Base-by-base conservation (phyloP, 92 coral and sea anemone genomes). In the Montipora capitata region DNA sequence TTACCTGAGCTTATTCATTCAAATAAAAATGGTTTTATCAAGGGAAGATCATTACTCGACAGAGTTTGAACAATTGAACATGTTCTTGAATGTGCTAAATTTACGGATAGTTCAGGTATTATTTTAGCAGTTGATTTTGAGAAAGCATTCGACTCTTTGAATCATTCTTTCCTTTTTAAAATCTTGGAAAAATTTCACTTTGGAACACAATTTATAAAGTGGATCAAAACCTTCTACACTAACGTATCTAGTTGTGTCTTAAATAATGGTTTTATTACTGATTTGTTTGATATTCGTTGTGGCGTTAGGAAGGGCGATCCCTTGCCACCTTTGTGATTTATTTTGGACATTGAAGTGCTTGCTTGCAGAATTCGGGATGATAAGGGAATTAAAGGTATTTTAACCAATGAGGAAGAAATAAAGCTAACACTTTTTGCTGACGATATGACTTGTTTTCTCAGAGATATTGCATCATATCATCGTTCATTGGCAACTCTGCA, bases 391-490 rank as follows among this genome's bases (percentile, higher is more conserved):
- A 20, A 68, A 77, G 78, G 78, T 35, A 77, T 68, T n/a, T 43
- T 41, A 79, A 27, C 63, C 49, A 54, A 72, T 8, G 63, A 77
- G 9, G 78, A 78, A 51, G 84, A 84, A 61, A 78, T 89, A n/a
- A 83, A 89, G 48, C 40, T 89, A 48, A 81, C 74, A 11, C 77
- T 88, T 71, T 86, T 85, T 39, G 94, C 94, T 39, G 94, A 91
- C 68, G 91, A 91, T 54, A 68, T 82, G 65, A 82, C 88, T 18
- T 70, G 59, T 12, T 89, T 82, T 59, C 70, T 83, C 4, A 43
- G 81, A 43, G 70, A 68, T 57, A 71, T 17, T 11, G 18, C 54
- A 3, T 77, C 86, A 14, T 69, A 67, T 59, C 66, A 65, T 20
- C 76, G 81, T 10, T 72, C 77, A 40, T 56, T 41, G 51, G 51